Base-by-base conservation (phyloP, 2,113 vertebrate genomes). In the Zootoca vivipara region DNA sequence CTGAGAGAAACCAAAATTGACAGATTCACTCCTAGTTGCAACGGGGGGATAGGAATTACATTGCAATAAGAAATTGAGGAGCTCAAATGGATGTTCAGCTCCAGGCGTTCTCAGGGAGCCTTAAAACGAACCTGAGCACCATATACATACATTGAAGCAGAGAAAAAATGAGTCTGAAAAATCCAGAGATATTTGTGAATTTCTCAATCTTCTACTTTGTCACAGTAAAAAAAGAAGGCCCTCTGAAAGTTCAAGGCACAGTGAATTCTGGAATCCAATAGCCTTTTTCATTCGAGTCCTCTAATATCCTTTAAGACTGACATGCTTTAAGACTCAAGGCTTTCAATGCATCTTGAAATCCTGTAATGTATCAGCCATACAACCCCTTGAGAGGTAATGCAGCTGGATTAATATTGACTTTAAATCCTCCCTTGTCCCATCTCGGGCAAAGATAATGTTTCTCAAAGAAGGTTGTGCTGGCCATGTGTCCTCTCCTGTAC, bases 301-400 rank as follows among this genome's bases (percentile, higher is more conserved):
- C 12, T 26, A 75, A 52, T 64, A 88, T 64, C 35, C 56, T 87
- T 82, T 42, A 73, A 40, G 78, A 30, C 67, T 42, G 86, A 81
- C 52, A 81, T 81, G 33, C 35, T 62, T 62, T 74, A 82, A 88
- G 56, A 85, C 56, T 82, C 38, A 15, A 28, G 33, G 58, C 28
- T 77, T 83, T 58, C 72, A 33, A 7, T 77, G 72, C 87, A 77
- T 88, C 70, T 75, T 88, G 70, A 88, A 88, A 88, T 65, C 56
- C 58, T 33, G 62, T 77, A 69, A 88, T 82, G 0, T 78, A 58
- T 77, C 83, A 73, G 26, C 22, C 62, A 85, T 30, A 12, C 6
- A 90, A 52, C 58, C 86, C 85, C 83, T 84, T 33, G 35, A 89
- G 33, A 85, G 40, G 42, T 91, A 88, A 94, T 12, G 3, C 56